Evolutionary conservation across 2,113 vertebrate genomes (phyloP), one percentile per base, ranked within the genome.

Genomic region (Nothocercus nigrocapillus): DNA sequence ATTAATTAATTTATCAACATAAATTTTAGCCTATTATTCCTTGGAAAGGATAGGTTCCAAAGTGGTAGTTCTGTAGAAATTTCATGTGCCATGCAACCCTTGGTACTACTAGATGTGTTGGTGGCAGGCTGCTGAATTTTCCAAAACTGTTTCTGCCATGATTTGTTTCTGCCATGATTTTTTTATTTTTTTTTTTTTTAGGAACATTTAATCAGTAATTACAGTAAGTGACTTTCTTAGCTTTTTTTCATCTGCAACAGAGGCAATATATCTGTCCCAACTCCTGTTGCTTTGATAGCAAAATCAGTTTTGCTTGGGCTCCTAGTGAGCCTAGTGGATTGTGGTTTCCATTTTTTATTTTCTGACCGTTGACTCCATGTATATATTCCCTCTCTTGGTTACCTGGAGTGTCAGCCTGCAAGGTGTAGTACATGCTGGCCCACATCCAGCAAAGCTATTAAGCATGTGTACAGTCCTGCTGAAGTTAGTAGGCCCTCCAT

Each of bases 371-470:
- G 54, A 25, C 7, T 89, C 44, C 56, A 58, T 1, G 1, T 19
- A 62, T 38, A 42, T 36, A 32, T 17, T 83, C n/a, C 47, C 38
- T 66, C 68, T 73, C 49, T 72, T 27, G 25, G 63, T 90, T 81
- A 83, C 32, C 88, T 95, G 66, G 30, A 40, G 16, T 25, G 24
- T 75, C 81, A 88, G 68, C n/a, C 73, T 81, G 28, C 62, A 72
- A 88, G 85, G 79, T 72, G 73, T 0, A 0, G 51, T 67, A 49
- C 51, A 2, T 0, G 0, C 15, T 86, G 90, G 64, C 51, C 28
- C 28, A 9, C 14, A 45, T 63, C 77, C 91, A 95, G 51, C 51
- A 91, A 73, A 89, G 34, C 34, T 77, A 17, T 88, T 70, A 68
- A 88, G 44, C 69, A 40, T 36, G 28, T 81, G 76, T 83, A 73